These are phyloP conservation scores for Anthoptus insignis DNA, from an alignment of 2,888 invertebrate genomes.

Conservation along the genomic window DNA sequence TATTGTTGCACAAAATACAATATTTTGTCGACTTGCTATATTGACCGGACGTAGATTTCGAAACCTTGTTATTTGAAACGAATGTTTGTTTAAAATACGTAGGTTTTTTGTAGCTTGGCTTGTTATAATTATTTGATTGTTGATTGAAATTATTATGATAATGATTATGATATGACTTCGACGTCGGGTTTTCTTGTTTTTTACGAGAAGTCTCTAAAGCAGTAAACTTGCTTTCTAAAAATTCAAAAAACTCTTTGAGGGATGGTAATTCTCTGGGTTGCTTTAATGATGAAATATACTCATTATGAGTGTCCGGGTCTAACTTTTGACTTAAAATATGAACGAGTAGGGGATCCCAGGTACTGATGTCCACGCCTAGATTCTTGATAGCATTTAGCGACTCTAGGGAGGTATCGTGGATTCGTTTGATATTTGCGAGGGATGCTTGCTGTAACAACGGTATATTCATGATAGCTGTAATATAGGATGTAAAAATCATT, in stretches of 20 bases:
- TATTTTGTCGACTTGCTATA: not conserved
- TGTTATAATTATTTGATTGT: not conserved
- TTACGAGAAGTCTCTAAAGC: not conserved
- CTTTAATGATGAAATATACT: not conserved
- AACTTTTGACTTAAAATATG: not conserved
- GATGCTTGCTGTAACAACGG: not conserved
- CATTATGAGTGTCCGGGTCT: not conserved
- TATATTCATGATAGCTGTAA: not conserved
- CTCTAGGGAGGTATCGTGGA: not conserved
- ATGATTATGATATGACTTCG: not conserved
- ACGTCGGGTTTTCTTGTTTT: not conserved
- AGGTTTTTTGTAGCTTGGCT: not conserved
- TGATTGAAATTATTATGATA: too few relatives aligned
- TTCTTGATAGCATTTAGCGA: not conserved
- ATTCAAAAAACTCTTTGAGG: not conserved
- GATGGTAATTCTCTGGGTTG: not conserved
- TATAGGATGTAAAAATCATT: not conserved
- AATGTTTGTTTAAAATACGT: not conserved
- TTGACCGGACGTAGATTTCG: constrained; percentile 1
- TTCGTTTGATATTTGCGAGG: not conserved
- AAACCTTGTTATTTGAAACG: not conserved
- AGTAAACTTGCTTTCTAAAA: constrained; percentile 3
- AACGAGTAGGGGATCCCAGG: not conserved
- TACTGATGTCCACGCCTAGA: not conserved
- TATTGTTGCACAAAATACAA: not conserved